phyloP scores from a whole-genome alignment of 1,140 invertebrate genomes.

The Drosophila miranda region DNA sequence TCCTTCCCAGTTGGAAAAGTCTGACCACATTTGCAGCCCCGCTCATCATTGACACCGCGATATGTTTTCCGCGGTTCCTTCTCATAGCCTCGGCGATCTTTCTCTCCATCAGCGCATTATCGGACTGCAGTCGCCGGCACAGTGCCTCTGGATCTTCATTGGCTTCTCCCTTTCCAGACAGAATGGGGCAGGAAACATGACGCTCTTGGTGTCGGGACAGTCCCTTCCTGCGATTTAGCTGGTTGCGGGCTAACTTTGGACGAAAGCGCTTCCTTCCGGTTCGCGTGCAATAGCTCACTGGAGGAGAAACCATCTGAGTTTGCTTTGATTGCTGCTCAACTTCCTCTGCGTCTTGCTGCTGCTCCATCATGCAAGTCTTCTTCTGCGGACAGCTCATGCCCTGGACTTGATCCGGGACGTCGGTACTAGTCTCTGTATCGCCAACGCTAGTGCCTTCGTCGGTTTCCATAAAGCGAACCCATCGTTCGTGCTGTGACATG shows the following conservation, averaged over 20 bases:
- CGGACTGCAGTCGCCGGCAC: background rate
- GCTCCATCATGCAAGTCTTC: background rate
- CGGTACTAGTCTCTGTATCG: background rate
- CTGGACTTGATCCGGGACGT: background rate
- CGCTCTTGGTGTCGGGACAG: background rate
- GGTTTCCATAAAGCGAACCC: conserved; percentile 5
- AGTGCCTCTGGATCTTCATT: background rate
- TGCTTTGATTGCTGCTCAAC: background rate
- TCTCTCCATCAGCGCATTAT: conserved; percentile 12
- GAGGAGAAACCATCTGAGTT: no score
- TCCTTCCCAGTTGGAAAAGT: background rate
- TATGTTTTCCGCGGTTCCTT: background rate
- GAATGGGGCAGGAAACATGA: background rate
- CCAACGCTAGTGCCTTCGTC: background rate
- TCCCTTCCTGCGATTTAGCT: no score
- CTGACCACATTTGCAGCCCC: background rate
- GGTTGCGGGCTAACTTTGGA: no score
- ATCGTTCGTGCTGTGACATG: conserved; percentile 4
- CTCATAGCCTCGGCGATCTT: conserved; percentile 1
- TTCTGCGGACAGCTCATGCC: conserved; percentile 1
- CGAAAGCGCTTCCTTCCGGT: background rate
- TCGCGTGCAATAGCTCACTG: background rate
- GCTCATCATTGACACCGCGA: background rate
- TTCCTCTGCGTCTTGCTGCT: background rate
- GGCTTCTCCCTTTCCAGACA: background rate